Base-by-base conservation (phyloP, 1,140 invertebrate genomes). In the Rhopalosiphum padi region DNA sequence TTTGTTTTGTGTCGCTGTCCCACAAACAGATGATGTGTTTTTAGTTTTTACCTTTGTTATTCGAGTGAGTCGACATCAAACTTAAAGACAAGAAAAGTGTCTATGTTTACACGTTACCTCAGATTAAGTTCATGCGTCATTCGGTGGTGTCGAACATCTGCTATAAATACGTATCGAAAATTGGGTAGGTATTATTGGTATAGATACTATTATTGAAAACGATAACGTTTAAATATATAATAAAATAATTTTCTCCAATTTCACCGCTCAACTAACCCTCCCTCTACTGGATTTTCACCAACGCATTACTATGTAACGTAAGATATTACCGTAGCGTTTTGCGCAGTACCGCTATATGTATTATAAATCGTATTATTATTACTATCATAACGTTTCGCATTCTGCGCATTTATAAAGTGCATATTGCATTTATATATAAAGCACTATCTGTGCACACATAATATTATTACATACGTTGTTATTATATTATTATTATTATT, bases 231-330 rank as follows among this genome's bases (percentile, higher is more conserved):
- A 18, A 77, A 77, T 5, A 30, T 15, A 77, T 3, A 77, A n/a
- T 21, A 77, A 77, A 77, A 77, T 18, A 77, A n/a, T 77, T 77
- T 15, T 77, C 15, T 35, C 30, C 3, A 4, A 4, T 2, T 77
- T 18, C 0, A 15, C 15, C 15, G 1, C 4, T 30, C 60, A 11
- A 30, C 0, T 0, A 3, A 0, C 30, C 3, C 25, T 0, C 11
- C 30, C 60, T 2, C 30, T 9, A 4, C 30, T 4, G 30, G 60
- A 77, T 77, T 18, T 77, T 18, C 60, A 18, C n/a, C 60, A n/a
- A 68, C 2, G 30, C 30, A n/a, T 5, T n/a, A 5, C 11, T 46
- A 9, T 46, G 46, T n/a, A 68, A 9, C 9, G 30, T 15, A 68
- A 15, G 8, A 30, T 30, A 68, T 68, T 68, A 37, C 77, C 18